These are phyloP conservation scores for Myotis lucifugus DNA, from an alignment of 2,113 vertebrate genomes.

Conservation along the genomic window DNA sequence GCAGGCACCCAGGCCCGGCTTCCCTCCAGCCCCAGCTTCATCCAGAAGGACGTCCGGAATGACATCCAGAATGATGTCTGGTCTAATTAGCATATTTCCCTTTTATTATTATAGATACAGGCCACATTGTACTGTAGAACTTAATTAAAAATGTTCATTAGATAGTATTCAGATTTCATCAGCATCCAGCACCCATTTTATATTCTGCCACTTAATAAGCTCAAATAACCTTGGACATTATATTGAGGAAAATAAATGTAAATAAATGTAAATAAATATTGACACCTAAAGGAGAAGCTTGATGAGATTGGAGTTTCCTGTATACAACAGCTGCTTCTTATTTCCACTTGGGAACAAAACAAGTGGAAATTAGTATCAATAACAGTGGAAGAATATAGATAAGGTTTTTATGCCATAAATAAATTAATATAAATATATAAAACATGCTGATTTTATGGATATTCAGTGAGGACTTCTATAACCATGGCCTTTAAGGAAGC, in stretches of 20 bases:
- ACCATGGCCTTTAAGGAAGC: neutral
- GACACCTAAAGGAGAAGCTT: neutral
- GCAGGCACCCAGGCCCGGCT: too few relatives aligned
- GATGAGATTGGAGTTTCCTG: neutral
- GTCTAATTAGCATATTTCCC: too few relatives aligned
- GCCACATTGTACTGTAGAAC: neutral
- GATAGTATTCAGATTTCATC: neutral
- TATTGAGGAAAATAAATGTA: neutral
- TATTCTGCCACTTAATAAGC: neutral
- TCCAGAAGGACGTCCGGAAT: too few relatives aligned
- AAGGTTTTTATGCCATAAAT: neutral
- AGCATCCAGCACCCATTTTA: neutral
- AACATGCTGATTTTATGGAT: neutral
- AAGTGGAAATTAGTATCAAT: neutral
- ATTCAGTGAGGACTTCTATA: neutral
- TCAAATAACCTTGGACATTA: neutral
- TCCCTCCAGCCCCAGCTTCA: too few relatives aligned
- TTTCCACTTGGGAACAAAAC: neutral
- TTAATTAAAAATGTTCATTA: conserved; percentile 36
- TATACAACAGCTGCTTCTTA: neutral
- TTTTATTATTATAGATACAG: neutral
- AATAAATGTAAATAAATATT: neutral
- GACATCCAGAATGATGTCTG: too few relatives aligned
- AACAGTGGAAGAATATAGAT: neutral
- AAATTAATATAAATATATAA: conserved; percentile 36